phyloP scores from a whole-genome alignment of 2,113 vertebrate genomes.

The Excalfactoria chinensis region DNA sequence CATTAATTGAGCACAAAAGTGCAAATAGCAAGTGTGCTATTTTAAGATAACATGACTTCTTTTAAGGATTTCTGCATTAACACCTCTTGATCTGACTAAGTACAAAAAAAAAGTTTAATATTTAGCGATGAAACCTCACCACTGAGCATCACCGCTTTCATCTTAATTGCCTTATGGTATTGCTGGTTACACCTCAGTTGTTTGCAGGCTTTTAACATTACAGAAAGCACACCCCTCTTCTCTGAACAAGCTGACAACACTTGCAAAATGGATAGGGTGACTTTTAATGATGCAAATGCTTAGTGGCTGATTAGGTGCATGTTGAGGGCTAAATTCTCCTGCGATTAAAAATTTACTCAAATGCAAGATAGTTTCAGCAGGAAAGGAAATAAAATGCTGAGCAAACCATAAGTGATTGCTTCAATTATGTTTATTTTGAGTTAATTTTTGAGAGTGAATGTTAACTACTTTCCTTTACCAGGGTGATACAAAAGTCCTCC shows the following conservation, averaged over 20 bases:
- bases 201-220: conserved; percentile 70
- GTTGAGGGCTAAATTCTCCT: conserved; percentile 61
- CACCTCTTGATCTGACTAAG: conserved; percentile 76
- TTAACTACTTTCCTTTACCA: conserved; percentile 7
- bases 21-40: conserved; percentile 70
- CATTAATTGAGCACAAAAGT: conserved; percentile 59
- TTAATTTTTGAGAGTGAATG: conserved; percentile 49
- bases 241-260: conserved; percentile 26
- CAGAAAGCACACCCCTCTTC: conserved; percentile 12
- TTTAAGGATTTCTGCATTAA: conserved; percentile 76
- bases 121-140: conserved; percentile 66
- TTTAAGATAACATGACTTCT: conserved; percentile 73
- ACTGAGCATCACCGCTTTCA: conserved; percentile 72
- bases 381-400: conserved; percentile 48
- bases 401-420: conserved; percentile 34
- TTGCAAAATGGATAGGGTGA: conserved; percentile 42
- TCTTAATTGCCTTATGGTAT: conserved; percentile 76
- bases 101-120: conserved; percentile 72
- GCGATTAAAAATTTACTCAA: conserved; percentile 68
- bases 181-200: conserved; percentile 68
- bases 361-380: conserved; percentile 48
- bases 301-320: conserved; percentile 64
- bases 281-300: conserved; percentile 71
- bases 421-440: conserved; percentile 59
- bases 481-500: background rate